Conservation (phyloP, 2,797 vertebrate species). For the Sebastes melanostomus region DNA sequence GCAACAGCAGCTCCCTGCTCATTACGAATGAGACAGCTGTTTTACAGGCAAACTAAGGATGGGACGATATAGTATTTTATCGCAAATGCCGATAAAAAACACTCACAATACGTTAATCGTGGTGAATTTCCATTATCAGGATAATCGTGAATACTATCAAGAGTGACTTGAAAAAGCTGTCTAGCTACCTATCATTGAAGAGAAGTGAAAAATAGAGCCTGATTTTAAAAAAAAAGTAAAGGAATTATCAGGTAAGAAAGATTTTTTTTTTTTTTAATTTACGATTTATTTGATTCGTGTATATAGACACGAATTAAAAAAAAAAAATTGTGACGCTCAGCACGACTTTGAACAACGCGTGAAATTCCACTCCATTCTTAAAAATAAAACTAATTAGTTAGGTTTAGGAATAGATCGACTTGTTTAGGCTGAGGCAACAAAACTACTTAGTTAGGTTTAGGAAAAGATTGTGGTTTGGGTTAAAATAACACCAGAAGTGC, state of each 20-base stretch:
- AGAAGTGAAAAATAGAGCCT: background rate
- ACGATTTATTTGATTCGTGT: too few relatives aligned
- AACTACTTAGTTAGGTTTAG: too few relatives aligned
- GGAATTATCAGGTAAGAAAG: background rate
- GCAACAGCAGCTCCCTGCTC: background rate
- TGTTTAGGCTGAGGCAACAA: too few relatives aligned
- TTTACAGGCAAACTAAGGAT: background rate
- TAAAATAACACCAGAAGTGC: too few relatives aligned
- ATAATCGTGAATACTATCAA: background rate
- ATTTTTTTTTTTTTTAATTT: background rate
- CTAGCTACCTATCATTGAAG: background rate
- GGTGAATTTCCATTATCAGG: background rate
- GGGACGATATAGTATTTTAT: background rate
- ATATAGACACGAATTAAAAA: too few relatives aligned
- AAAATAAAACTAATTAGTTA: too few relatives aligned
- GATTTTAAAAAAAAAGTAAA: background rate
- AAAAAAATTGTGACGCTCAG: too few relatives aligned
- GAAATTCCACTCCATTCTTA: too few relatives aligned
- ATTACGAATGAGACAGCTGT: conserved; percentile 22
- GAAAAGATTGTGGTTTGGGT: too few relatives aligned
- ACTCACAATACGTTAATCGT: background rate
- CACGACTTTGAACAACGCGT: too few relatives aligned
- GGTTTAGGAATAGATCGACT: too few relatives aligned
- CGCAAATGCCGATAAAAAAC: background rate
- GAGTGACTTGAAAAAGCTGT: background rate